Base-by-base conservation (phyloP, 2,888 invertebrate species). In the Alsophila aescularia region DNA sequence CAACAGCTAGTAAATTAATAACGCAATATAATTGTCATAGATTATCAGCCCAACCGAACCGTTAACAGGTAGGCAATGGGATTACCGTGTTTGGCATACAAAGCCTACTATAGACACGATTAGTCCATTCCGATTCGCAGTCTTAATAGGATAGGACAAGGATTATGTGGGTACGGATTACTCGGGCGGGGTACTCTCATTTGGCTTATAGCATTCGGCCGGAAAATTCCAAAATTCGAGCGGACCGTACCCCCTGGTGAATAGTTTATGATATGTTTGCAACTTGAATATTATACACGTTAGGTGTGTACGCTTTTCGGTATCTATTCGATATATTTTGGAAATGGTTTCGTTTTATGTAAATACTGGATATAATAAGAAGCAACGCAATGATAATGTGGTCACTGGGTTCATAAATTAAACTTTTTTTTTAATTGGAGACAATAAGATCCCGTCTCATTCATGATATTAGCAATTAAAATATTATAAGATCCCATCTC, bases 201-300 rank as follows among this genome's bases (percentile, higher is more conserved):
- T 83, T 77, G 71, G 83, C 81, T 83, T 79, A 79, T 65, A 64
- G 70, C 75, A 55, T 45, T 72, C 64, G 58, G 54, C 67, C 70
- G 72, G 74, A 76, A 79, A 77, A 72, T 69, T 73, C 72, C 70
- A 72, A 74, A 76, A 76, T 75, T 75, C 62, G 64, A 57, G 66
- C 63, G 62, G 66, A 64, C 63, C 57, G 51, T 47, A 53, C 60
- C 58, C 55, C 53, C 54, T 49, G 34, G 41, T 75, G 67, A 75
- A 77, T 76, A 72, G 64, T 73, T 75, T 69, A 74, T 72, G 60
- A 65, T 67, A 61, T 51, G 39, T 62, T 52, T 52, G 48, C 57
- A 57, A 52, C 45, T 52, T 60, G 53, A 63, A 64, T 63, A n/a
- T n/a, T n/a, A 55, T 52, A 40, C 58, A 62, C 36, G 18, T 27